These are phyloP conservation scores for Zophobas atratus DNA, from an alignment of 1,140 invertebrate genomes.

Conservation along the genomic window DNA sequence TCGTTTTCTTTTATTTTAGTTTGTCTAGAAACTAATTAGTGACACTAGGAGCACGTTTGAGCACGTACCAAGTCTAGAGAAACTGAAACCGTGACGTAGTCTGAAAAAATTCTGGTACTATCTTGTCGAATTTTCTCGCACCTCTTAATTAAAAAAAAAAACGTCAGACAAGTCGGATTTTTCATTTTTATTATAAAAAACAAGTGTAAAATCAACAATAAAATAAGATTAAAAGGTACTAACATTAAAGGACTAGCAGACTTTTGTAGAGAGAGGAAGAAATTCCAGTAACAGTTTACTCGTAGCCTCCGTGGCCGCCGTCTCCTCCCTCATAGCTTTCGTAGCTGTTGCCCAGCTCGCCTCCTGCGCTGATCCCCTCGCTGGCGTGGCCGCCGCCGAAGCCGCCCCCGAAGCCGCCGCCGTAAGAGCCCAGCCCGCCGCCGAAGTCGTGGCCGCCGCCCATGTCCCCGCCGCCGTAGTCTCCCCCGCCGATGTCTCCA, in stretches of 20 bases:
- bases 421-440: conserved; percentile 35
- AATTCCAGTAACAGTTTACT: conserved; percentile 49
- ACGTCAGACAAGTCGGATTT: neutral
- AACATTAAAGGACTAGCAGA: conserved; percentile 57
- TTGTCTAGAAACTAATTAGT: neutral
- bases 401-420: conserved; percentile 47
- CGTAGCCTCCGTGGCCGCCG: conserved; percentile 61
- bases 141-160: too few species aligned
- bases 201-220: conserved; percentile 58
- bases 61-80: too few species aligned
- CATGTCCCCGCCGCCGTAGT: conserved; percentile 58
- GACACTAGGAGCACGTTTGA: too few species aligned
- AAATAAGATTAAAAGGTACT: conserved; percentile 55
- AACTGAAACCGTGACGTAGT: too few species aligned
- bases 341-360: conserved; percentile 49
- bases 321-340: conserved; percentile 57
- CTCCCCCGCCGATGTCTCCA: conserved; percentile 48
- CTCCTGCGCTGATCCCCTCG: conserved; percentile 48
- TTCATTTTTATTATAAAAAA: conserved; percentile 36
- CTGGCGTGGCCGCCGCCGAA: conserved; percentile 47
- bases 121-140: too few species aligned
- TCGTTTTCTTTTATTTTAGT: neutral
- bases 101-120: too few species aligned
- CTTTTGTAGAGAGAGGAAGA: conserved; percentile 55
- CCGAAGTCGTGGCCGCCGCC: conserved; percentile 52